Conservation (phyloP, 2,797 vertebrate species). For the Microcaecilia unicolor region DNA sequence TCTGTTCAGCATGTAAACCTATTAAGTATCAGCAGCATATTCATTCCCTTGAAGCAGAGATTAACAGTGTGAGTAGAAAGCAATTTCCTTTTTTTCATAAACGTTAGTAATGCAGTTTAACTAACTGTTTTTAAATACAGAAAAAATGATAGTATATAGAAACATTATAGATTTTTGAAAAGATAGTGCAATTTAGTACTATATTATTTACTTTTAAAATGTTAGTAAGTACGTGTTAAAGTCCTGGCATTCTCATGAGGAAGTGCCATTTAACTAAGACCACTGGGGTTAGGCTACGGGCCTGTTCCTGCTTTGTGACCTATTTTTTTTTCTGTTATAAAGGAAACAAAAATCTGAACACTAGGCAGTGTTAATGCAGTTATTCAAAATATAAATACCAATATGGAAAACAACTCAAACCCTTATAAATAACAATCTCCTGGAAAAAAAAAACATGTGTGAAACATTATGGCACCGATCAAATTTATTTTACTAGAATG, state of each 20-base stretch:
- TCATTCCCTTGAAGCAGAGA: not conserved
- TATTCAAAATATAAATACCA: too few relatives aligned
- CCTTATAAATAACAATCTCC: too few relatives aligned
- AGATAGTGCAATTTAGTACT: conserved; percentile 2
- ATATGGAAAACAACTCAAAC: too few relatives aligned
- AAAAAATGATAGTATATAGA: not conserved
- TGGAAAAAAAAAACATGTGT: too few relatives aligned
- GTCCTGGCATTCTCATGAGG: not conserved
- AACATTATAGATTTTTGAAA: not conserved
- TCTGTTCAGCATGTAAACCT: conserved; percentile 4
- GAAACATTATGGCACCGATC: too few relatives aligned
- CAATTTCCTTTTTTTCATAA: conserved; percentile 13
- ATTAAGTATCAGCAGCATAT: conserved; percentile 6
- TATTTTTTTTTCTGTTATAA: too few relatives aligned
- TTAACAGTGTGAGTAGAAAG: not conserved
- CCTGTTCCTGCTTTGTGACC: not conserved
- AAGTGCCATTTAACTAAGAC: not conserved
- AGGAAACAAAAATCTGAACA: too few relatives aligned
- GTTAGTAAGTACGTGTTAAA: too few relatives aligned
- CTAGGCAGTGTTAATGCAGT: too few relatives aligned
- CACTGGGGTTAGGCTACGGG: not conserved
- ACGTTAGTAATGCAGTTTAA: conserved; percentile 8
- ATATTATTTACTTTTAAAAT: conserved; percentile 1
- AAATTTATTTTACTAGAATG: too few relatives aligned
- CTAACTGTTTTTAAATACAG: conserved; percentile 1